phyloP scores from a whole-genome alignment of 2,797 vertebrate genomes.

The Rhinophrynus dorsalis region DNA sequence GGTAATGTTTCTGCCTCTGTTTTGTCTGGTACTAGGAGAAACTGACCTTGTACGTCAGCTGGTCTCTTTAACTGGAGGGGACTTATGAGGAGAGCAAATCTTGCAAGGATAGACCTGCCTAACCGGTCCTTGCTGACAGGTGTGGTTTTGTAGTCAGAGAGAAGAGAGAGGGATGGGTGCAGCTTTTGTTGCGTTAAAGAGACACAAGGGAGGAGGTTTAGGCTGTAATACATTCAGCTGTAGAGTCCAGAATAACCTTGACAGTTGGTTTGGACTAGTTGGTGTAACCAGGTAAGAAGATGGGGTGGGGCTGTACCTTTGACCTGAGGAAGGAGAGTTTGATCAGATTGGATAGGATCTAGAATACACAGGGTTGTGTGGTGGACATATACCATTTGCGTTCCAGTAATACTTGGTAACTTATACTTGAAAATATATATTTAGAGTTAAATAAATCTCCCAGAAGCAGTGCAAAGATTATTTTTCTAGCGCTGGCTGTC shows the following conservation, averaged over 20 bases:
- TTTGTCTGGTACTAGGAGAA: background rate
- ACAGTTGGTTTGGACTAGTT: background rate
- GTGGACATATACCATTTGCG: background rate
- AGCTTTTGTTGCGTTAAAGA: slow-evolving; percentile 17
- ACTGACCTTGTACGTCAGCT: slow-evolving; percentile 19
- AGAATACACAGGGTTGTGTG: background rate
- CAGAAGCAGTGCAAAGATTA: no score
- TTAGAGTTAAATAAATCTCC: no score
- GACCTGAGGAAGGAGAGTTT: background rate
- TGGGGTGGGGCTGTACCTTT: background rate
- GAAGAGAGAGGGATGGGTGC: background rate
- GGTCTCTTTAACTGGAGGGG: background rate
- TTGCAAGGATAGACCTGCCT: slow-evolving; percentile 12
- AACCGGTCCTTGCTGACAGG: slow-evolving; percentile 37
- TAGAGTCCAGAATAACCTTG: background rate
- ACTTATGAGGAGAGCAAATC: background rate
- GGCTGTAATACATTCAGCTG: background rate
- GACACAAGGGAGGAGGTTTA: background rate
- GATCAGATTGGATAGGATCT: background rate
- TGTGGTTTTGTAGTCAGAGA: slow-evolving; percentile 28
- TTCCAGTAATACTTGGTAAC: no score
- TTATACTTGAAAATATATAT: no score
- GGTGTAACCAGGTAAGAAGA: background rate
- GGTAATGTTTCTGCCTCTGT: background rate
- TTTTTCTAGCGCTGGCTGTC: no score